Percentiles rank a stretch among this genome's conserved stretches.
These are phyloP conservation scores for Phalacrocorax aristotelis DNA, from an alignment of 2,113 vertebrate genomes.

Conservation along the genomic window DNA sequence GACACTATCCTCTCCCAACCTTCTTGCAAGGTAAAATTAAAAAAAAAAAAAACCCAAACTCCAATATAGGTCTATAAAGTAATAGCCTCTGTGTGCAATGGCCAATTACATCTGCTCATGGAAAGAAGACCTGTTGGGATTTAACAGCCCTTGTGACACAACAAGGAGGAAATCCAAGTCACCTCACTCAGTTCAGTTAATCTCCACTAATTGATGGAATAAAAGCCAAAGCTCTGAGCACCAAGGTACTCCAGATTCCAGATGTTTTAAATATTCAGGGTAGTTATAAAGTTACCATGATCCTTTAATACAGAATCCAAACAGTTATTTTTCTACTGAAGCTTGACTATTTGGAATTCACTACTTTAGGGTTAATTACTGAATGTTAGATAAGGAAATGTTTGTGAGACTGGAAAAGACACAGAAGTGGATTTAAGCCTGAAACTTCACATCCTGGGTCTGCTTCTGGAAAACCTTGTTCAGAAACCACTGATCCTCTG, in stretches of 20 bases:
- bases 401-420: neutral
- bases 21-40: neutral
- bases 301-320: neutral
- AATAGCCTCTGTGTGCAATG: neutral
- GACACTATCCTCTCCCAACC: neutral
- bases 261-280: neutral
- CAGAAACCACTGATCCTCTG: neutral
- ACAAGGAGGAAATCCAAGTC: neutral
- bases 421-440: neutral
- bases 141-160: neutral
- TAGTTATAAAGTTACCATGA: neutral
- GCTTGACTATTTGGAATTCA: neutral
- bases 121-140: neutral
- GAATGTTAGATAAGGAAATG: neutral
- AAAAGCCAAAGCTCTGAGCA: neutral
- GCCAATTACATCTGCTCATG: fast-evolving
- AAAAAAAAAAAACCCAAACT: neutral
- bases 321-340: neutral
- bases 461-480: neutral
- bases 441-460: neutral
- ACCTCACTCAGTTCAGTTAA: neutral
- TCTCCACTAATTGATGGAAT: neutral
- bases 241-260: neutral
- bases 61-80: neutral
- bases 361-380: neutral